Evolutionary conservation across 1,140 invertebrate species (phyloP).

Genomic region (Listronotus oregonensis): DNA sequence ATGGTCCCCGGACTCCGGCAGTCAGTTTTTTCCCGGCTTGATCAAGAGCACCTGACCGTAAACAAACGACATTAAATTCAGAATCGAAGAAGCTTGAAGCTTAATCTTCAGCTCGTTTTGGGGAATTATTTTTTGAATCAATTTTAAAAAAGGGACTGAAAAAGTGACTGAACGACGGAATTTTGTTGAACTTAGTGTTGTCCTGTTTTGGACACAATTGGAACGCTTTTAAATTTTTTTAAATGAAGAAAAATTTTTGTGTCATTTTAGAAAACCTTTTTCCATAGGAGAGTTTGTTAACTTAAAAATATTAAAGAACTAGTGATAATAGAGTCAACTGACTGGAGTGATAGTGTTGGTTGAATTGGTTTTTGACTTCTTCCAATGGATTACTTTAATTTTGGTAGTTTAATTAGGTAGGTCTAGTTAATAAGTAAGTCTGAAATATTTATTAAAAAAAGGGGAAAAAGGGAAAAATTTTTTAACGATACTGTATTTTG

Average conservation of each 20-base stretch:
- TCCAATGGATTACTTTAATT: constrained; percentile 24
- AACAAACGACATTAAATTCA: not conserved
- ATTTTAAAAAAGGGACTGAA: too few species aligned
- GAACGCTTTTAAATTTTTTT: too few species aligned
- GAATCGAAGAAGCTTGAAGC: not conserved
- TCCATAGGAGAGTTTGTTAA: not conserved
- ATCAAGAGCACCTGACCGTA: not conserved
- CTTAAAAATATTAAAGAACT: not conserved
- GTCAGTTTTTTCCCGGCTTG: constrained; percentile 29
- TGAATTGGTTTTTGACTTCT: not conserved
- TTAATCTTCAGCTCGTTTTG: too few species aligned
- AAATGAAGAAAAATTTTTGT: not conserved
- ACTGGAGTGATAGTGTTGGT: not conserved
- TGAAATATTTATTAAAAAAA: too few species aligned
- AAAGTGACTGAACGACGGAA: too few species aligned
- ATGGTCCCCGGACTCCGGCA: constrained; percentile 26
- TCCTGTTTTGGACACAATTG: too few species aligned
- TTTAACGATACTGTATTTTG: too few species aligned
- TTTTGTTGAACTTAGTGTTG: too few species aligned
- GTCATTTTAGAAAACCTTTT: not conserved
- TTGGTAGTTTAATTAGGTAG: constrained; percentile 22
- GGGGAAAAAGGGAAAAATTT: too few species aligned
- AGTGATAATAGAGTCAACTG: not conserved
- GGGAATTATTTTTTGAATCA: too few species aligned
- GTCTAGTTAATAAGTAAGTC: too few species aligned